Conservation (phyloP, 2,797 vertebrate species). For the Megaceryle alcyon region DNA sequence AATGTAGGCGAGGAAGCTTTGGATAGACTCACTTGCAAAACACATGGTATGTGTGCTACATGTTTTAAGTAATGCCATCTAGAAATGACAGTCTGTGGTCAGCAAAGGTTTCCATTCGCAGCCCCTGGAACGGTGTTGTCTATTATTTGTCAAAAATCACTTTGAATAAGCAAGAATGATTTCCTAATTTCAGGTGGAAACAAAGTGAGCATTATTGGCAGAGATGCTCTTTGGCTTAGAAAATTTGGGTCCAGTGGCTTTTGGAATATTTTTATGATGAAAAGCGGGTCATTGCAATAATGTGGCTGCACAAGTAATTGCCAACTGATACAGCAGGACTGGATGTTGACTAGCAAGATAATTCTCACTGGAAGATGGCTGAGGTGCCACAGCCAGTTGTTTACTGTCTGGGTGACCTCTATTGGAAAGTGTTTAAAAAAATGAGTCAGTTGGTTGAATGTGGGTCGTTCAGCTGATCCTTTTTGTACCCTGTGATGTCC, state of each 20-base stretch:
- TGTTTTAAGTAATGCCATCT: neutral
- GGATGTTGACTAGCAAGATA: neutral
- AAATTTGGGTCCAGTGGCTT: neutral
- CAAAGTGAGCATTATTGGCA: fast-evolving
- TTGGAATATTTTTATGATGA: neutral
- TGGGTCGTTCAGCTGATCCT: neutral
- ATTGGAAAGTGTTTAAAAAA: neutral
- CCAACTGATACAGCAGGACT: neutral
- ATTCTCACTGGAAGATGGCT: neutral
- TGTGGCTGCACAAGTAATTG: neutral
- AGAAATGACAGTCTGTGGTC: fast-evolving
- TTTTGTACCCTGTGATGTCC: neutral
- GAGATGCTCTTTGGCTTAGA: neutral
- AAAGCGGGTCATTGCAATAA: neutral
- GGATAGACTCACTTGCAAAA: neutral
- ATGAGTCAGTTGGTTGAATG: conserved; percentile 15
- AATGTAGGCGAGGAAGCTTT: neutral
- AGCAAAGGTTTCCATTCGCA: fast-evolving
- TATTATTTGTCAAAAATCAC: neutral
- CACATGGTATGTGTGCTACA: fast-evolving
- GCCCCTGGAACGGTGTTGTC: neutral
- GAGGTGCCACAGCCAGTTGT: conserved; percentile 20
- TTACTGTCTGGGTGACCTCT: conserved; percentile 36
- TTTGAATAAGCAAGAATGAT: neutral
- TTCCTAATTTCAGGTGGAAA: neutral